Evolutionary conservation across 2,113 vertebrate genomes (phyloP), one percentile per base, ranked within the genome.

Genomic region (Melierax canorus): DNA sequence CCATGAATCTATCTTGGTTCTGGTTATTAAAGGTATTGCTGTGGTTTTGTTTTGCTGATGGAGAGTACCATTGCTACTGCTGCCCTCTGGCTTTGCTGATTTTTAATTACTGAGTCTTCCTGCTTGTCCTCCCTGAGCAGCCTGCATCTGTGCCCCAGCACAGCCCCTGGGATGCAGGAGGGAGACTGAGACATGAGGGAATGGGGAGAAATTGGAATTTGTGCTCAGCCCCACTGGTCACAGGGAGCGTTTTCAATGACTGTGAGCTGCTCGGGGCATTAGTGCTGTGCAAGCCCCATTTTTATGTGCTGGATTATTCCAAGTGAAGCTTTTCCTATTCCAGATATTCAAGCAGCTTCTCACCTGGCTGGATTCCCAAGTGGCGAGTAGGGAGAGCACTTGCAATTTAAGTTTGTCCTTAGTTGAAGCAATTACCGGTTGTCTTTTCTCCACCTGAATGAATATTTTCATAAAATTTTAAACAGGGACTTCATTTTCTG

Each of bases 11-110:
- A 2, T 34, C 34, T 24, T 45, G 71, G 45, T 2, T 80, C 69
- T 62, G 72, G n/a, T 68, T 58, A 22, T 73, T 69, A 60, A 60
- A 26, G 62, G n/a, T n/a, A 53, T 23, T 32, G 36, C 32, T 12
- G 16, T 67, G 58, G 22, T 17, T 77, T 83, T 51, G n/a, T 36
- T 77, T 66, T 34, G 13, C 36, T 46, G 50, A 14, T 30, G 63
- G n/a, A 39, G 17, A 41, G 16, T 14, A 9, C 21, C 2, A 0
- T 12, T 60, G 56, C 51, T 43, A 55, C 60, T 0, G 2, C 36
- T 1, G 2, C 34, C 36, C 36, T 79, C 66, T 64, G 39, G 69
- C 53, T 79, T 45, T 68, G 60, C 29, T 58, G 20, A 13, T 19
- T 68, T 87, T 24, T 53, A 48, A 18, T 72, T 80, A 26, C 32